Conservation (phyloP, 2,888 invertebrate genomes). For the Eurytoma adleriae region DNA sequence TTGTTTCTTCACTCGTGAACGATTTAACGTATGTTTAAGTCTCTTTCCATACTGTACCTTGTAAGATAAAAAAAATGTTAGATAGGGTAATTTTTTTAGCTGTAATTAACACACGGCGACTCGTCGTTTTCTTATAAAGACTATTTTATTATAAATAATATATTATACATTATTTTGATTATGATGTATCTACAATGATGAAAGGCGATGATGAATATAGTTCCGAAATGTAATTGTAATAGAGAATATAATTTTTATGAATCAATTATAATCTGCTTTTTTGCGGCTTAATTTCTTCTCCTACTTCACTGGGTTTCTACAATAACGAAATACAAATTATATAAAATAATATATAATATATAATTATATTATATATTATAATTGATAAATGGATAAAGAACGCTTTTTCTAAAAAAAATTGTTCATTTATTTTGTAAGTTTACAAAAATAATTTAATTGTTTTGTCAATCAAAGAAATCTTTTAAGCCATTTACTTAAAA, state of each 20-base stretch:
- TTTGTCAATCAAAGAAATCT: too few relatives aligned
- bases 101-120: constrained; percentile 39
- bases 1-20: constrained; percentile 5
- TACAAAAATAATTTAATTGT: too few relatives aligned
- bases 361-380: neutral
- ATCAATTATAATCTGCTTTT: constrained; percentile 21
- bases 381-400: too few relatives aligned
- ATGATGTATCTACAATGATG: constrained; percentile 53
- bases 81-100: constrained; percentile 34
- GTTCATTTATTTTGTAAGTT: too few relatives aligned
- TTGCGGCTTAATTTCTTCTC: neutral
- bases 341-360: too few relatives aligned
- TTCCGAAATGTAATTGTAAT: constrained; percentile 37
- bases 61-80: constrained; percentile 40
- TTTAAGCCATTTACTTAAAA: too few relatives aligned
- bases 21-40: constrained; percentile 31
- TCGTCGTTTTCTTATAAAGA: constrained; percentile 51
- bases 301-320: neutral
- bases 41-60: constrained; percentile 38
- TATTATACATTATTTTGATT: constrained; percentile 53
- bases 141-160: constrained; percentile 52
- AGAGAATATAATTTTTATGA: constrained; percentile 52
- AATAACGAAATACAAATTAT: neutral
- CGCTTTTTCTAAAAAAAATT: too few relatives aligned
- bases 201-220: constrained; percentile 32